These are phyloP conservation scores for Antheraea yamamai DNA, from an alignment of 2,888 invertebrate species.

Conservation along the genomic window DNA sequence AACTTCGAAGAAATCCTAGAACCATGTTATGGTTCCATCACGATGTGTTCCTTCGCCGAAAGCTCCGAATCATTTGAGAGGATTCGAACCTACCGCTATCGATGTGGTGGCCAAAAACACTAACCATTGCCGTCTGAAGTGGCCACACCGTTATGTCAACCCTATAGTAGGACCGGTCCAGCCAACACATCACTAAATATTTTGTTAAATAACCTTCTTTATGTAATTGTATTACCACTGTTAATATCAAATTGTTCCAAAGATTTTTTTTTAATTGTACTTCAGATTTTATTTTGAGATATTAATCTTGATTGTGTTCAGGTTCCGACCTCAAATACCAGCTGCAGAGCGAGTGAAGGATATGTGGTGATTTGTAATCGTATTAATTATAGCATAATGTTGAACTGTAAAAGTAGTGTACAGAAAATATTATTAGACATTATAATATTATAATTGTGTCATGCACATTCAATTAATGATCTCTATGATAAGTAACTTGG, in stretches of 20 bases:
- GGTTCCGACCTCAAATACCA: slow-evolving; percentile 75
- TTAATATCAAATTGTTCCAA: not conserved
- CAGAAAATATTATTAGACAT: not conserved
- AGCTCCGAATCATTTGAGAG: no score
- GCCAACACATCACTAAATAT: no score
- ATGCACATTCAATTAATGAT: slow-evolving; percentile 33
- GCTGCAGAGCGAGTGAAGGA: slow-evolving; percentile 79
- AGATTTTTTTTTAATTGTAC: not conserved
- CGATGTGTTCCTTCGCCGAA: no score
- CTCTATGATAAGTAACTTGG: slow-evolving; percentile 26
- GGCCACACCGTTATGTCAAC: no score
- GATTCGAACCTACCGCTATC: no score
- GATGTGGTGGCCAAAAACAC: no score
- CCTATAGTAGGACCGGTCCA: no score
- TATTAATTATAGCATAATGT: slow-evolving; percentile 20
- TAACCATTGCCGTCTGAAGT: no score
- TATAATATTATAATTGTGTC: not conserved
- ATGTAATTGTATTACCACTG: no score
- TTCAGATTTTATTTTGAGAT: not conserved
- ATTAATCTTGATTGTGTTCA: slow-evolving; percentile 40
- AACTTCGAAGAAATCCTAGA: no score
- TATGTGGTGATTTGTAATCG: slow-evolving; percentile 75
- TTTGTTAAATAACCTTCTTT: no score
- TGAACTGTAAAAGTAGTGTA: slow-evolving; percentile 21
- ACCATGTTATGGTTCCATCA: no score